Evolutionary conservation across 1,140 invertebrate species (phyloP).

Genomic region (Dreissena polymorpha): DNA sequence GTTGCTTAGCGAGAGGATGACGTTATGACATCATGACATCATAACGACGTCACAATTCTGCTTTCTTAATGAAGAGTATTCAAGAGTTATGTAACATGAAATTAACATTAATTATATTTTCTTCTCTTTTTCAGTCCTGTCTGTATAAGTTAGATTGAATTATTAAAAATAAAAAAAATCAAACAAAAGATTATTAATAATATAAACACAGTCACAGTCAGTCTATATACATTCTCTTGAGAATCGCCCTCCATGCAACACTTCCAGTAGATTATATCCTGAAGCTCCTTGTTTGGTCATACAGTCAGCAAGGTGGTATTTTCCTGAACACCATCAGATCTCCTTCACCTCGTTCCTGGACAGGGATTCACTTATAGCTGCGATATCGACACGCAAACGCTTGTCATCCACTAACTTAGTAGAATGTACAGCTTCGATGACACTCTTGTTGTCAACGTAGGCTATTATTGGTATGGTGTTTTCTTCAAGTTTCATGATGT

Average conservation of each 20-base stretch:
- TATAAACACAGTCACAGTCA: not conserved
- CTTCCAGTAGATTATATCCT: slow-evolving; percentile 6
- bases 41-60: not conserved
- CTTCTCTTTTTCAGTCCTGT: slow-evolving; percentile 15
- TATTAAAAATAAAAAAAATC: slow-evolving; percentile 4
- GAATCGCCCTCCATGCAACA: slow-evolving; percentile 16
- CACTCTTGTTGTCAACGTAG: slow-evolving; percentile 62
- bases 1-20: not conserved
- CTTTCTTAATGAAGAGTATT: not conserved
- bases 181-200: slow-evolving; percentile 10
- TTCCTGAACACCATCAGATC: slow-evolving; percentile 21
- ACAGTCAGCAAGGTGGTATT: slow-evolving; percentile 32
- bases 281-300: slow-evolving; percentile 32
- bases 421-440: slow-evolving; percentile 57
- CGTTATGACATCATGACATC: slow-evolving; percentile 2
- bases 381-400: slow-evolving; percentile 57
- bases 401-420: slow-evolving; percentile 64
- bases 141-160: not conserved
- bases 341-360: slow-evolving; percentile 10
- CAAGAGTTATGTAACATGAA: slow-evolving; percentile 12
- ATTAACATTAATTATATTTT: slow-evolving; percentile 43
- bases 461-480: slow-evolving; percentile 51
- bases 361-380: slow-evolving; percentile 41
- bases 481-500: slow-evolving; percentile 7
- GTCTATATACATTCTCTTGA: slow-evolving; percentile 35